Evolutionary conservation across 2,113 vertebrate species (phyloP), one percentile per base, ranked within the genome.

Genomic region (Ammodytes marinus): DNA sequence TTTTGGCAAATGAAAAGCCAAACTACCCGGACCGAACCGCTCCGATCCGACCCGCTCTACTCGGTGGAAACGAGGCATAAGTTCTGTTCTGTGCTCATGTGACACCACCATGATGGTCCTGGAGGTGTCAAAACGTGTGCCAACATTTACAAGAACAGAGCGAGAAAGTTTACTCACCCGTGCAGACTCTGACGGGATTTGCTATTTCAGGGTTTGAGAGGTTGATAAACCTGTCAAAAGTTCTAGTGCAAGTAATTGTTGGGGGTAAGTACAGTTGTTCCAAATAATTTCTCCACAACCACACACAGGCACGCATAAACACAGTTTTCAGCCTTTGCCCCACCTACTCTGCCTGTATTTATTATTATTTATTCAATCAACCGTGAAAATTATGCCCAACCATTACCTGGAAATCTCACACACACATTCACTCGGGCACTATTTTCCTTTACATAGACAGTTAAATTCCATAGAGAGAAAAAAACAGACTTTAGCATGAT

Each of bases 331-430:
- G 60, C 65, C 43, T 72, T 7, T 45, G 15, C 68, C 65, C 77
- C 60, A 45, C 82, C 77, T 77, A 77, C 64, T 64, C 69, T 71
- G 64, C 58, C 69, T 55, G 63, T 87, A 77, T 82, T 81, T n/a
- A n/a, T n/a, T n/a, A n/a, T n/a, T n/a, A n/a, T n/a, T 46, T 59
- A 47, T 47, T 82, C 69, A 87, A 87, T 89, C 71, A 73, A 69
- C 74, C 39, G 6, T 88, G 74, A 89, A 91, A 90, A 67, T 76
- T 79, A 82, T 69, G 35, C 86, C 86, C 76, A 83, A 61, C 88
- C 66, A 75, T 70, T 89, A 89, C 86, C 86, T 91, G 79, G 11
- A 89, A 83, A 67, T 83, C 46, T 77, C 58, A 17, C 46, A 17
- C 52, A 74, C 60, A 19, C 55, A 66, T 15, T n/a, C 14, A 74